Evolutionary conservation across 2,113 vertebrate species (phyloP).

Genomic region (Halcyon malimbica): DNA sequence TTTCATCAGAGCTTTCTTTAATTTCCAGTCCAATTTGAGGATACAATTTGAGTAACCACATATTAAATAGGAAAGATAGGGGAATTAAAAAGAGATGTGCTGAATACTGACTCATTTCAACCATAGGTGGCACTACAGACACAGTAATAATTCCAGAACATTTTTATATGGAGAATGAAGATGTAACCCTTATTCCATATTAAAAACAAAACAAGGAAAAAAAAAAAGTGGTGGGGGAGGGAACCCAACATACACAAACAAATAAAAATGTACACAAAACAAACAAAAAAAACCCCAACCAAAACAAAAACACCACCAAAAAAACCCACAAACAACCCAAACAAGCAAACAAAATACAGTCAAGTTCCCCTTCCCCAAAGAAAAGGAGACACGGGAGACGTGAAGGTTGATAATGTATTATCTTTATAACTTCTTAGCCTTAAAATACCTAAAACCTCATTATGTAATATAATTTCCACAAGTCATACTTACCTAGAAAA

Average conservation of each 20-base stretch:
- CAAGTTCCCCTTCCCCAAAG: not conserved
- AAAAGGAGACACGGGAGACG: not conserved
- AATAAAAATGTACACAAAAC: too few relatives aligned
- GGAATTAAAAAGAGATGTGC: not conserved
- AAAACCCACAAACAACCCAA: too few relatives aligned
- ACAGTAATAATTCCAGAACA: not conserved
- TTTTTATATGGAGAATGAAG: not conserved
- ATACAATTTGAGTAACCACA: not conserved
- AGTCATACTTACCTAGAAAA: not conserved
- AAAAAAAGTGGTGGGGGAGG: not conserved
- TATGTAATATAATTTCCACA: not conserved
- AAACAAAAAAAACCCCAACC: too few relatives aligned
- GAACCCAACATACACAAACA: too few relatives aligned
- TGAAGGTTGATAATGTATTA: not conserved
- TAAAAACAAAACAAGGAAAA: too few relatives aligned
- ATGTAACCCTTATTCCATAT: not conserved
- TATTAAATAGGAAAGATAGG: not conserved
- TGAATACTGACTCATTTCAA: not conserved
- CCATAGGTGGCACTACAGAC: constrained; percentile 55
- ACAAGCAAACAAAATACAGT: not conserved
- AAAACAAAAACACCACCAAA: too few relatives aligned
- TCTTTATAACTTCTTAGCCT: not conserved
- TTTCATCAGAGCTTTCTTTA: not conserved
- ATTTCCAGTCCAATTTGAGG: not conserved
- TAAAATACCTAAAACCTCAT: not conserved